Evolutionary conservation across 2,113 vertebrate genomes (phyloP).

Genomic region (Rutilus rutilus): DNA sequence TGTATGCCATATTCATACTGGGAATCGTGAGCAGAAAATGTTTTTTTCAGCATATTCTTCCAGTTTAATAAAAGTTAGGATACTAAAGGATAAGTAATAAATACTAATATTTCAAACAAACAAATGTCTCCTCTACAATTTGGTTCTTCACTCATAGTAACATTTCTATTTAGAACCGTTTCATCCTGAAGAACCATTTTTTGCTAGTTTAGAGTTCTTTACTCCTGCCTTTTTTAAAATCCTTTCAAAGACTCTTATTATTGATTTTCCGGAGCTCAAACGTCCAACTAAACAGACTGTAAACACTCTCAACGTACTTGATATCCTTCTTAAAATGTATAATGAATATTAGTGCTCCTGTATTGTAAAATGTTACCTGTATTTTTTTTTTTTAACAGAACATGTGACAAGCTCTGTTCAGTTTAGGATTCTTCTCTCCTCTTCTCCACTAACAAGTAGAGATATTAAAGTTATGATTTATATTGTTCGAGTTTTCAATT

Average conservation of each 20-base stretch:
- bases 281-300: background rate
- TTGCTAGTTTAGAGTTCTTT: background rate
- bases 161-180: background rate
- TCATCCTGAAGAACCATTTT: background rate
- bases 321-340: background rate
- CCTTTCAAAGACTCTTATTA: background rate
- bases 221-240: background rate
- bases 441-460: background rate
- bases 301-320: background rate
- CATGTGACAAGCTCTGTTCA: background rate
- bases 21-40: background rate
- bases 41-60: background rate
- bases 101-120: background rate
- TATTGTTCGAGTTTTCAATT: background rate
- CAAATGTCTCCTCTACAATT: background rate
- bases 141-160: background rate
- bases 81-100: background rate
- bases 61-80: background rate
- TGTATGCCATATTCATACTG: background rate
- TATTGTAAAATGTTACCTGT: too few species aligned
- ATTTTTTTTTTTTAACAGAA: too few species aligned
- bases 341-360: too few species aligned
- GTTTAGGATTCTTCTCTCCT: background rate
- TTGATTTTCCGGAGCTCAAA: background rate
- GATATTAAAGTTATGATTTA: background rate